Conservation (phyloP, 1,140 invertebrate genomes). For the Ephestia elutella region DNA sequence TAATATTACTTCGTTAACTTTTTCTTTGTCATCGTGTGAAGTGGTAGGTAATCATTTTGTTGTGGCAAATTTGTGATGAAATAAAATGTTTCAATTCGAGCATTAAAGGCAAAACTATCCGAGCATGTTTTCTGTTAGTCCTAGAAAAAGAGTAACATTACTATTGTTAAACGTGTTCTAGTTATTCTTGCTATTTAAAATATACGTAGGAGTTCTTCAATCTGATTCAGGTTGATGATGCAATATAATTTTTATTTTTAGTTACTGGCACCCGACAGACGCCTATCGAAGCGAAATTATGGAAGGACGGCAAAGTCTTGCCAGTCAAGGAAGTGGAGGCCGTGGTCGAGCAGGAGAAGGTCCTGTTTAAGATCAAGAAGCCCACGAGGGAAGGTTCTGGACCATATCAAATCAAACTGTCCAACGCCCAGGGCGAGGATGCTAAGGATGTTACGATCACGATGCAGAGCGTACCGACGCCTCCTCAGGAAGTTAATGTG, state of each 20-base stretch:
- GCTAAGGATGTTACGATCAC: slow-evolving; percentile 87
- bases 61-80: too few species aligned
- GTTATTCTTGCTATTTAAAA: too few species aligned
- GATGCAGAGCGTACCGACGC: slow-evolving; percentile 90
- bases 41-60: too few species aligned
- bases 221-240: too few species aligned
- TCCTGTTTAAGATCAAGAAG: slow-evolving; percentile 93
- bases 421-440: slow-evolving; percentile 91
- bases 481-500: slow-evolving; percentile 92
- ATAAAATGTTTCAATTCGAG: too few species aligned
- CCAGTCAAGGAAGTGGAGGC: slow-evolving; percentile 91
- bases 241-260: slow-evolving; percentile 50
- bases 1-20: too few species aligned
- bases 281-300: slow-evolving; percentile 89
- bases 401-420: slow-evolving; percentile 89
- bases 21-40: too few species aligned
- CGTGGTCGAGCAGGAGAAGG: slow-evolving; percentile 91
- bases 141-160: too few species aligned
- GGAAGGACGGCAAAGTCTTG: slow-evolving; percentile 91
- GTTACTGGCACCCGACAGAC: slow-evolving; percentile 90
- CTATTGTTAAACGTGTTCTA: too few species aligned
- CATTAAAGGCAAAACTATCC: too few species aligned
- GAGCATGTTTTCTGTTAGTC: too few species aligned
- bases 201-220: too few species aligned
- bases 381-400: slow-evolving; percentile 87